phyloP scores from a whole-genome alignment of 1,140 invertebrate species.

The Monomorium pharaonis region DNA sequence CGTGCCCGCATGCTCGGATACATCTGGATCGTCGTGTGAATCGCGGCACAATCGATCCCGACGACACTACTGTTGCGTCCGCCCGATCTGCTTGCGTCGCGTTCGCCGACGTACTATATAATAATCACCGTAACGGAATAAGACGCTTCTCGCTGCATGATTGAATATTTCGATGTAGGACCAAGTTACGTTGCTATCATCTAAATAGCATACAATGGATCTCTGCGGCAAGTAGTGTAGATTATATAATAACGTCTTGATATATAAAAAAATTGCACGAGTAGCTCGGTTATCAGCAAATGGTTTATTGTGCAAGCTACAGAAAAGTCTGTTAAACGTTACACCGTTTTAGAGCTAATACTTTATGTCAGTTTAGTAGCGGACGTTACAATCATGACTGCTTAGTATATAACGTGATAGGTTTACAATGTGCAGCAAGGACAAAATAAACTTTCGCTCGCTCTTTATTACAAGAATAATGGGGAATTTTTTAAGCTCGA shows the following conservation, averaged over 20 bases:
- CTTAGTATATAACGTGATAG: slow-evolving; percentile 1
- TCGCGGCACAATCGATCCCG: slow-evolving; percentile 8
- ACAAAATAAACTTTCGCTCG: slow-evolving; percentile 34
- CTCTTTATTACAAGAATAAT: slow-evolving; percentile 37
- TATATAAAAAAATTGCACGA: slow-evolving; percentile 22
- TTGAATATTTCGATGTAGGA: slow-evolving; percentile 14
- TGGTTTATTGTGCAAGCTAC: neutral
- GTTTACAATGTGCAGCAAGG: slow-evolving; percentile 17
- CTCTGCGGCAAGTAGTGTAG: slow-evolving; percentile 3
- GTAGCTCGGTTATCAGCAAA: neutral
- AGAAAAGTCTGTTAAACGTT: slow-evolving; percentile 7
- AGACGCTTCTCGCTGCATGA: slow-evolving; percentile 34
- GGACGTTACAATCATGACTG: slow-evolving; percentile 13
- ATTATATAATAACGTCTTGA: slow-evolving; percentile 54
- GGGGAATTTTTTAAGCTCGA: neutral
- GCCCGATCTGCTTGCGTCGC: slow-evolving; percentile 6
- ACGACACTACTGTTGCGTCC: slow-evolving; percentile 2
- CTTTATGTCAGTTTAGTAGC: slow-evolving; percentile 33
- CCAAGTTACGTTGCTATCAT: slow-evolving; percentile 40
- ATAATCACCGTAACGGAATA: slow-evolving; percentile 50
- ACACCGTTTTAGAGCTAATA: slow-evolving; percentile 36
- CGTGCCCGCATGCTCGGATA: slow-evolving; percentile 63
- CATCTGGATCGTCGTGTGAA: slow-evolving; percentile 59
- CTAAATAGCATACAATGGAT: slow-evolving; percentile 45
- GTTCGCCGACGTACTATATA: slow-evolving; percentile 13